These are phyloP conservation scores for Pseudomyrmex concolor DNA, from an alignment of 1,140 invertebrate species.

Conservation along the genomic window DNA sequence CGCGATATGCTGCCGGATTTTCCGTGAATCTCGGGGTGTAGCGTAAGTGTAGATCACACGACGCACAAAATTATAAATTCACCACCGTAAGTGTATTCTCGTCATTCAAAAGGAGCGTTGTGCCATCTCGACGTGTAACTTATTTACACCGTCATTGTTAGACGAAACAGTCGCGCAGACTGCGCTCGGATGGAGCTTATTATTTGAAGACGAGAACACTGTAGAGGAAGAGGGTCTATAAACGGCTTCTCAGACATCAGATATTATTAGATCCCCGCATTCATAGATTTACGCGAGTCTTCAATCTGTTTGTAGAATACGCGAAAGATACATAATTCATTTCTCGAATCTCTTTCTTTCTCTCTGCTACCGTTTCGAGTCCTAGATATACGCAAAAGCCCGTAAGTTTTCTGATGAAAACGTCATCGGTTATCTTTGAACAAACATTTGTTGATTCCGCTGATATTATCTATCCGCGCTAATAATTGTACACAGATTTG, in stretches of 20 bases:
- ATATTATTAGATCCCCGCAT: background rate
- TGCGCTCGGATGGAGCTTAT: conserved; percentile 24
- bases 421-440: background rate
- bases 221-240: too few species aligned
- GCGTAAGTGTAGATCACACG: conserved; percentile 19
- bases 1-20: background rate
- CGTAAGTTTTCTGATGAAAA: background rate
- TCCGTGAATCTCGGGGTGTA: conserved; percentile 15
- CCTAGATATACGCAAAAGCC: background rate
- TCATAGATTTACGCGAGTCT: background rate
- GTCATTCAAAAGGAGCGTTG: conserved; percentile 50
- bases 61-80: conserved; percentile 53
- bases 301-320: background rate
- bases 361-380: background rate
- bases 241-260: background rate
- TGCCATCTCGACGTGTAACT: conserved; percentile 44
- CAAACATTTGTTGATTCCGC: background rate
- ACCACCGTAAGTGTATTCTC: conserved; percentile 50
- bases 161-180: conserved; percentile 42
- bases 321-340: too few species aligned
- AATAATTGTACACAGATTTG: background rate
- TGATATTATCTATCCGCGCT: background rate
- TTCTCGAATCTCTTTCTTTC: background rate
- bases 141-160: conserved; percentile 55
- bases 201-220: conserved; percentile 25